Conservation (phyloP, 2,888 invertebrate species). For the Danaus chrysippus region DNA sequence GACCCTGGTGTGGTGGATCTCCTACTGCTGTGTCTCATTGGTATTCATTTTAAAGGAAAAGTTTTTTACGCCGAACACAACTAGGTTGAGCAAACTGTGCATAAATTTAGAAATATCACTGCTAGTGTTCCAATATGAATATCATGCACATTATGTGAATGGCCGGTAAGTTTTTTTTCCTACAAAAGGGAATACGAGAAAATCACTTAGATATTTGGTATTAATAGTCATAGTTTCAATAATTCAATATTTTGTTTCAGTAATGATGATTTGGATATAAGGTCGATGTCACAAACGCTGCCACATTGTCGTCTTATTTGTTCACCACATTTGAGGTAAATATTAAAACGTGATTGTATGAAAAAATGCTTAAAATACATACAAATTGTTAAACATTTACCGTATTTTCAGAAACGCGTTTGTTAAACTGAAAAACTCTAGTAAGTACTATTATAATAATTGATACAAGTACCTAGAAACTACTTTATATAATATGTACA, state of each 20-base stretch:
- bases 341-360: background rate
- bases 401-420: slow-evolving; percentile 53
- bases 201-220: background rate
- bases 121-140: slow-evolving; percentile 63
- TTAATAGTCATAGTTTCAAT: slow-evolving; percentile 4
- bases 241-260: slow-evolving; percentile 35
- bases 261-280: slow-evolving; percentile 53
- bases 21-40: slow-evolving; percentile 44
- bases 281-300: slow-evolving; percentile 54
- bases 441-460: slow-evolving; percentile 11
- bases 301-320: slow-evolving; percentile 60
- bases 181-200: no score
- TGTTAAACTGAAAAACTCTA: slow-evolving; percentile 49
- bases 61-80: slow-evolving; percentile 38
- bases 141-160: slow-evolving; percentile 68
- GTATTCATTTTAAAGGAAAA: slow-evolving; percentile 41
- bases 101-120: slow-evolving; percentile 54
- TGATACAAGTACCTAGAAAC: slow-evolving; percentile 5
- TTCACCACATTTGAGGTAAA: slow-evolving; percentile 61
- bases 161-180: slow-evolving; percentile 50
- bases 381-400: background rate
- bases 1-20: slow-evolving; percentile 55
- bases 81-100: slow-evolving; percentile 47
- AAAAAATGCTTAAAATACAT: no score
- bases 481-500: slow-evolving; percentile 9